Evolutionary conservation across 2,888 invertebrate genomes (phyloP).

Genomic region (Drosophila hamatofila): DNA sequence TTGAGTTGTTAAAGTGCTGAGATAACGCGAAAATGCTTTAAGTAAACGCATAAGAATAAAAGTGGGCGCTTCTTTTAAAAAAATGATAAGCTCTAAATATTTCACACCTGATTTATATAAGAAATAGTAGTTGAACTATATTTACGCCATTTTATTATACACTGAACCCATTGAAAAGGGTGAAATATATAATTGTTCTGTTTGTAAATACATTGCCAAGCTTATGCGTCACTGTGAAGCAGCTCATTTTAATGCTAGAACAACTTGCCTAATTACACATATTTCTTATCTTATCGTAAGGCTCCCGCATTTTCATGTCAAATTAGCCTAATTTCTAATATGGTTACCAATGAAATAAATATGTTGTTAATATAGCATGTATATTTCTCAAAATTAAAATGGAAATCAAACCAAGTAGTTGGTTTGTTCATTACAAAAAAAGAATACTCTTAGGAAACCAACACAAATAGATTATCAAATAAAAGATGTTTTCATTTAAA

Average conservation of each 20-base stretch:
- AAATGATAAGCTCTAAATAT: not conserved
- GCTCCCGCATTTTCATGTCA: not conserved
- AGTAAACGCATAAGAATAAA: not conserved
- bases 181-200: too few relatives aligned
- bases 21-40: conserved; percentile 8
- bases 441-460: not conserved
- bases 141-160: not conserved
- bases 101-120: not conserved
- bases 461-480: not conserved
- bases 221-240: not conserved
- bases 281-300: conserved; percentile 21
- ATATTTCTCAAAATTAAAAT: not conserved
- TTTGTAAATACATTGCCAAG: too few relatives aligned
- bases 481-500: not conserved
- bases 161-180: too few relatives aligned
- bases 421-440: conserved; percentile 7
- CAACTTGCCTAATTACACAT: not conserved
- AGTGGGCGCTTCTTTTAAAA: not conserved
- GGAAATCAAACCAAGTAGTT: not conserved
- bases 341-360: not conserved
- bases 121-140: not conserved
- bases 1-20: not conserved
- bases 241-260: not conserved
- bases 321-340: not conserved
- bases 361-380: not conserved